Evolutionary conservation across 2,888 invertebrate species (phyloP), one percentile per base, ranked within the genome.

Genomic region (Bedellia somnulentella): DNA sequence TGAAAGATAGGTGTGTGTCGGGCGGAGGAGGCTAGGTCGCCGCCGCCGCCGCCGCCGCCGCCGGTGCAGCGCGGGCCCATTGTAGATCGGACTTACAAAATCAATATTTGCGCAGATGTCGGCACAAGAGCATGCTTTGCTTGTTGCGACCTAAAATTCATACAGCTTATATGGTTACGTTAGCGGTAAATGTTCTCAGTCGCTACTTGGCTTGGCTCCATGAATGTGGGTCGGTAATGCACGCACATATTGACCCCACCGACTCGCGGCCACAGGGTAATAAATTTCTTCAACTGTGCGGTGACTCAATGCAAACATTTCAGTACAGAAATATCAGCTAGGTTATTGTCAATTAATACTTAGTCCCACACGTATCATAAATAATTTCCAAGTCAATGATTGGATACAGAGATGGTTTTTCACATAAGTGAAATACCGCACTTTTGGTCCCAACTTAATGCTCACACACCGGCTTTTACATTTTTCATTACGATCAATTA

Each of bases 81-180:
- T 63, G 61, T 61, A 50, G 46, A 60, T 59, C 55, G 66, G 53
- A 58, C 70, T 68, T 70, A 75, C 71, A 68, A 71, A 73, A 71
- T 73, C 73, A 75, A 75, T 75, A 75, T 75, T 75, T 71, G 73
- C 70, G 58, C 73, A 75, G 73, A 70, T 73, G 73, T 68, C 64
- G 68, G 64, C 60, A 57, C 59, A 68, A 73, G 70, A 75, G 66
- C 70, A 70, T 61, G 61, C 59, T 64, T 60, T 68, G 63, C 68
- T 67, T 64, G 62, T 59, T 57, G 59, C 66, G 75, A 75, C 75
- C 75, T 73, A 73, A 75, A 73, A 73, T 68, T 70, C 71, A 68
- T 68, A 68, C 67, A 61, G 64, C 70, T 70, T 73, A 73, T 75
- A 75, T 71, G 73, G 73, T 61, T 59, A 68, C 56, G 71, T 57